Conservation (phyloP, 2,888 invertebrate species). For the Periphyllus acericola region DNA sequence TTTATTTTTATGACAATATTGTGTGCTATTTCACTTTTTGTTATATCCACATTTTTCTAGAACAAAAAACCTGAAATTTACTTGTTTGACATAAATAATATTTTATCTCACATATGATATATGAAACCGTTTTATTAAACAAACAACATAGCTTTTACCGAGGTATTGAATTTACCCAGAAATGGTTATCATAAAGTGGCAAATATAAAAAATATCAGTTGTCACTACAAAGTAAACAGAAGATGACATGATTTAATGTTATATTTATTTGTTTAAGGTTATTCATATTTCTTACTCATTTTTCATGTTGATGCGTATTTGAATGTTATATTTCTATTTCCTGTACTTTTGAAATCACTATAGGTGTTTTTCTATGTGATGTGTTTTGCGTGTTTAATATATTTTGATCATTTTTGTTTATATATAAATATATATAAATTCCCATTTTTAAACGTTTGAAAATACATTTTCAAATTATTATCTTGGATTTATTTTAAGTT, state of each 20-base stretch:
- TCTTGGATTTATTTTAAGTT: too few species aligned
- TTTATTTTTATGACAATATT: too few species aligned
- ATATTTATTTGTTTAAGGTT: neutral
- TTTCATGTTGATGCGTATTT: neutral
- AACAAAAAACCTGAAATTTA: too few species aligned
- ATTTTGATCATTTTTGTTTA: too few species aligned
- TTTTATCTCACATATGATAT: neutral
- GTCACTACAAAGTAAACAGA: neutral
- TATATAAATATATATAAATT: too few species aligned
- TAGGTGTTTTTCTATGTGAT: too few species aligned
- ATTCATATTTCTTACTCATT: neutral
- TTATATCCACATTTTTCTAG: too few species aligned
- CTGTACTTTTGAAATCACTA: neutral
- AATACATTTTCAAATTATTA: too few species aligned
- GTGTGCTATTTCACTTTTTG: too few species aligned
- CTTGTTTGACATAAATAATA: too few species aligned
- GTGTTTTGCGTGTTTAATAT: too few species aligned
- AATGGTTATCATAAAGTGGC: neutral
- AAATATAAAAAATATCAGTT: constrained; percentile 7
- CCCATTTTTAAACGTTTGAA: too few species aligned
- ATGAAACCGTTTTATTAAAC: constrained; percentile 12
- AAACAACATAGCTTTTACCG: constrained; percentile 11
- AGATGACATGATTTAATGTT: neutral
- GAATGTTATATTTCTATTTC: neutral
- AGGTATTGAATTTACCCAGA: constrained; percentile 5